Conservation (phyloP, 2,888 invertebrate species). For the Caradrina clavipalpis region DNA sequence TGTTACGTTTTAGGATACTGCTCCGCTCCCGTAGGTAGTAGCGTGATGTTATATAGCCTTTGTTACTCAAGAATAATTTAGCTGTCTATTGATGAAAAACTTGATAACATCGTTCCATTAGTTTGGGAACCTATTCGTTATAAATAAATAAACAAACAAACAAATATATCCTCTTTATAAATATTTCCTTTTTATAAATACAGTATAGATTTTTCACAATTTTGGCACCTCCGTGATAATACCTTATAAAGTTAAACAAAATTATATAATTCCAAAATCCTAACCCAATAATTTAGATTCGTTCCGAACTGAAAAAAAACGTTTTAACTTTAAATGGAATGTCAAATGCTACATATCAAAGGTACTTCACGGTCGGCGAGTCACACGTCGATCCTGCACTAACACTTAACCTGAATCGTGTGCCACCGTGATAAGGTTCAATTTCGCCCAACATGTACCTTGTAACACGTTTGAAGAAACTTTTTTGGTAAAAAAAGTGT, state of each 20-base stretch:
- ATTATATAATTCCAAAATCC: constrained; percentile 12
- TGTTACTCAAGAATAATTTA: too few relatives aligned
- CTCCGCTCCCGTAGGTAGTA: too few relatives aligned
- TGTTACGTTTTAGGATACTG: too few relatives aligned
- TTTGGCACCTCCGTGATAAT: neutral
- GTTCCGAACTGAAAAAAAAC: constrained; percentile 12
- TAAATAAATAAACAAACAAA: too few relatives aligned
- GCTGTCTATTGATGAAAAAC: too few relatives aligned
- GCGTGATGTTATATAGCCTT: too few relatives aligned
- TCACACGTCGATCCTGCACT: constrained; percentile 19
- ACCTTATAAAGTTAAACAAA: neutral
- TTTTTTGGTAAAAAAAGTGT: constrained; percentile 31
- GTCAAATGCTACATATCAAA: constrained; percentile 61
- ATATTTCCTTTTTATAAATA: too few relatives aligned
- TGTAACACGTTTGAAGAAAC: constrained; percentile 29
- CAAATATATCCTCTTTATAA: too few relatives aligned
- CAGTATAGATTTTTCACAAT: too few relatives aligned
- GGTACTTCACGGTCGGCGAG: constrained; percentile 50
- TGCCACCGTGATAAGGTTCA: neutral
- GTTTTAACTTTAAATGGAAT: constrained; percentile 59
- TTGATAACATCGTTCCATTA: too few relatives aligned
- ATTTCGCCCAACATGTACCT: constrained; percentile 12
- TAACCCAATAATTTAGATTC: constrained; percentile 18
- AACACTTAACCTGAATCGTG: constrained; percentile 9
- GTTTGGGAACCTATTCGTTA: too few relatives aligned